These are phyloP conservation scores for Prionailurus viverrinus DNA, from an alignment of 2,113 vertebrate species.

Conservation along the genomic window DNA sequence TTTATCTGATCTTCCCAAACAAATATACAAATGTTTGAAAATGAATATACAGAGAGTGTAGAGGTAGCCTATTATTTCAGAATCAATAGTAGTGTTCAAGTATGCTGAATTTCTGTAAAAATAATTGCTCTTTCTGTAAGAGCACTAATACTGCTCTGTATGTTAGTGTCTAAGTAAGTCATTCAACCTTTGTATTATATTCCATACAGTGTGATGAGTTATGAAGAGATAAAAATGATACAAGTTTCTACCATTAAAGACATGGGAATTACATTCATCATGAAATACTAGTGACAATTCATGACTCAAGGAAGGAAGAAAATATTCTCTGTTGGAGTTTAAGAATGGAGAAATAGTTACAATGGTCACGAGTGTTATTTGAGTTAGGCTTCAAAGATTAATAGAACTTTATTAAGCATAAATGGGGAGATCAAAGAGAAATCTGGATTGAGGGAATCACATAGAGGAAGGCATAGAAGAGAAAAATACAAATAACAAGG, in stretches of 20 bases:
- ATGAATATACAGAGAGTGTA: not conserved
- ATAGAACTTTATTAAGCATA: not conserved
- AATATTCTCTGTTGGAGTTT: not conserved
- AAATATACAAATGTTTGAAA: not conserved
- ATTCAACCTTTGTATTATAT: not conserved
- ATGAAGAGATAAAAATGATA: not conserved
- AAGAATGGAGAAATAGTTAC: not conserved
- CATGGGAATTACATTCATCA: not conserved
- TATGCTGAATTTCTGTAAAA: not conserved
- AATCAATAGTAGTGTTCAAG: not conserved
- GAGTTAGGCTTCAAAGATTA: not conserved
- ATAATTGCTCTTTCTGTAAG: not conserved
- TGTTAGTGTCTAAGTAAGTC: not conserved
- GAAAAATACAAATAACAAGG: not conserved
- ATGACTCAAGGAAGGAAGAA: not conserved
- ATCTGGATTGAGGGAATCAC: not conserved
- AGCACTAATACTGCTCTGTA: not conserved
- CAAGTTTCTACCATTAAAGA: not conserved
- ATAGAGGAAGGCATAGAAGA: not conserved
- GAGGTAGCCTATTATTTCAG: not conserved
- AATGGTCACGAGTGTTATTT: not conserved
- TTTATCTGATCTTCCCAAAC: not conserved
- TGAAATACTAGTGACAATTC: not conserved
- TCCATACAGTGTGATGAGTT: not conserved
- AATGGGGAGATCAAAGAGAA: not conserved